Evolutionary conservation across 2,797 vertebrate genomes (phyloP).

Genomic region (Myoxocephalus aenaeus): DNA sequence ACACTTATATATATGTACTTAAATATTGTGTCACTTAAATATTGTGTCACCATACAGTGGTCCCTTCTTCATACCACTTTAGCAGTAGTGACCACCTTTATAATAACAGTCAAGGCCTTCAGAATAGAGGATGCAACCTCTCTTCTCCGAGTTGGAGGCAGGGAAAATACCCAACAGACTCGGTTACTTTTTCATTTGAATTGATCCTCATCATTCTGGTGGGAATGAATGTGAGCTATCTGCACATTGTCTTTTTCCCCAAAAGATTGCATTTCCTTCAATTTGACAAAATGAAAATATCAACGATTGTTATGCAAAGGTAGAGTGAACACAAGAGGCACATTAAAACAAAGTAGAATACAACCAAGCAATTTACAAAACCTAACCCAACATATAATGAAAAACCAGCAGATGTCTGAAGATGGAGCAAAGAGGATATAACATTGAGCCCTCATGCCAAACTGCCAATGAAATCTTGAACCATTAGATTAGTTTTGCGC

Average conservation of each 20-base stretch:
- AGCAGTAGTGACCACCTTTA: constrained; percentile 8
- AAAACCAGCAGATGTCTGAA: not conserved
- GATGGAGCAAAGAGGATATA: not conserved
- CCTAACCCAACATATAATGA: not conserved
- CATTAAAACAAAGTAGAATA: not conserved
- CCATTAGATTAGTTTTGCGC: not conserved
- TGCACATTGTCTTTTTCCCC: not conserved
- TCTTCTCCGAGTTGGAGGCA: not conserved
- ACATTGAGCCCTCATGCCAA: not conserved
- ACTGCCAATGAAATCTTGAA: constrained; percentile 1
- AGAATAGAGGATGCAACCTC: not conserved
- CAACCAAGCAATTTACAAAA: not conserved
- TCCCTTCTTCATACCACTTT: constrained; percentile 1
- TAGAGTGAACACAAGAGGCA: not conserved
- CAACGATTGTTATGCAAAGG: not conserved
- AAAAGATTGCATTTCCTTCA: not conserved
- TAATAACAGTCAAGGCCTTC: not conserved
- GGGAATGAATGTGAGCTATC: not conserved
- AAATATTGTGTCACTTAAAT: constrained; percentile 5
- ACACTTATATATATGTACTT: constrained; percentile 14
- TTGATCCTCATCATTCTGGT: not conserved
- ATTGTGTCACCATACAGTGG: not conserved
- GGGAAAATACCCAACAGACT: not conserved
- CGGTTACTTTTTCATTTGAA: constrained; percentile 1
- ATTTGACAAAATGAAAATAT: not conserved